A percentile compares a stretch with the other conserved stretches of the same genome.
Evolutionary conservation across 2,888 invertebrate genomes (phyloP).

Genomic region (Enchytraeus crypticus): DNA sequence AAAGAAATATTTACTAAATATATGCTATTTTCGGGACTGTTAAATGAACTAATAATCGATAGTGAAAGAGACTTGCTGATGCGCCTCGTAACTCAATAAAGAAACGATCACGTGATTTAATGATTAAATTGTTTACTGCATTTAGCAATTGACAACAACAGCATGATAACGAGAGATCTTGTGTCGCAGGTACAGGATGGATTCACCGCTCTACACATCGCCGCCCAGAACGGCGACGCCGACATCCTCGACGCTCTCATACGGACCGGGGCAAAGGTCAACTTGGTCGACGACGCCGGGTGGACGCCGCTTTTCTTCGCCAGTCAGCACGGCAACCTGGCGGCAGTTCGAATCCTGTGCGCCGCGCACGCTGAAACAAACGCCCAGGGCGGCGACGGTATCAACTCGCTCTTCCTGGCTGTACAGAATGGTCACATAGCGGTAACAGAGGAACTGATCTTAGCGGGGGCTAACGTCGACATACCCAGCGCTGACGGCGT

Average conservation of each 20-base stretch:
- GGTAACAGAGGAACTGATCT: slow-evolving; percentile 26
- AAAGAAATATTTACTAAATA: no score
- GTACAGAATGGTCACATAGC: slow-evolving; percentile 30
- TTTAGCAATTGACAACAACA: no score
- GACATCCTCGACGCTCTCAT: slow-evolving; percentile 24
- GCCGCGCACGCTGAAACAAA: slow-evolving; percentile 22
- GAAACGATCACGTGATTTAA: no score
- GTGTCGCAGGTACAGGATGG: slow-evolving; percentile 22
- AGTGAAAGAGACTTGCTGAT: no score
- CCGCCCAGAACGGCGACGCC: slow-evolving; percentile 26
- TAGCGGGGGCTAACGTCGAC: slow-evolving; percentile 24
- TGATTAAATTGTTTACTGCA: no score
- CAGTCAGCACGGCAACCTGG: slow-evolving; percentile 25
- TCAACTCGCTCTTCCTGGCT: slow-evolving; percentile 25
- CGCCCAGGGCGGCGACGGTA: slow-evolving; percentile 17
- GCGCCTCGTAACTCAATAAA: no score
- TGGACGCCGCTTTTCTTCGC: slow-evolving; percentile 31
- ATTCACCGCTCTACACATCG: slow-evolving; percentile 29
- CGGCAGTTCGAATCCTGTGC: slow-evolving; percentile 20
- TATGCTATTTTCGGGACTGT: no score
- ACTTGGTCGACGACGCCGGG: slow-evolving; percentile 26
- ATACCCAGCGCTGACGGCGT: slow-evolving; percentile 22
- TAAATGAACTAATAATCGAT: no score
- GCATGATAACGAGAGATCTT: no score
- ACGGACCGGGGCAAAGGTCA: slow-evolving; percentile 22